Base-by-base conservation (phyloP, 1,140 invertebrate genomes). In the Ladona fulva region DNA sequence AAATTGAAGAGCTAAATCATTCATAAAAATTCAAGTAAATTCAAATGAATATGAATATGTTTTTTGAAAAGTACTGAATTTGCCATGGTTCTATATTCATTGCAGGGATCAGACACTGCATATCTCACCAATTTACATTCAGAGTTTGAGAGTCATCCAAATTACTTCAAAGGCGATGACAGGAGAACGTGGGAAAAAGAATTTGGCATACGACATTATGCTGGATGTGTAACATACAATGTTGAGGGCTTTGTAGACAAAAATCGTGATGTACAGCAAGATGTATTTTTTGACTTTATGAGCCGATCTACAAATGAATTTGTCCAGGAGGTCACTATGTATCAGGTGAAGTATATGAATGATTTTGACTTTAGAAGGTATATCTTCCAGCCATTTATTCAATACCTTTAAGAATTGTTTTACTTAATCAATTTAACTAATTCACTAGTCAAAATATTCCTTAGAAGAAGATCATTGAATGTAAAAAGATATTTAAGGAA, bases 201-300 rank as follows among this genome's bases (percentile, higher is more conserved):
- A 83, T 96, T 97, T 84, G 94, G 96, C 0, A 90, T 98, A 6
- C 89, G 91, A 81, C 97, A 99, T 84, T 99, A 99, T 84, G 97
- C 97, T 5, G 97, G 97, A 25, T 90, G 91, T 78, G 97, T 99
- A 5, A 93, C 93, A 12, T 99, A 99, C 86, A 90, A 90, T 25
- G 92, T 95, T 8, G 90, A 93, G 78, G 97, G 97, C 12, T 99
- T 99, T 86, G 92, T 99, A 0, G 97, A 99, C 83, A 99, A 99
- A 86, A 99, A 99, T 84, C 87, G 95, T 12, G 95, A 97, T 82
- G 94, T 95, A 0, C 95, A 97, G 83, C 96, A 98, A 84, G 96
- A 98, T 82, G 94, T 96, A 0, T 93, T 98, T 82, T 97, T 98
- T 82, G 95, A 98, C 83, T 92, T 96, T 80, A 92, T 98, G 88